A percentile compares a stretch with the other conserved stretches of the same genome.
phyloP scores from a whole-genome alignment of 2,888 invertebrate genomes.

The Cryptus armator region DNA sequence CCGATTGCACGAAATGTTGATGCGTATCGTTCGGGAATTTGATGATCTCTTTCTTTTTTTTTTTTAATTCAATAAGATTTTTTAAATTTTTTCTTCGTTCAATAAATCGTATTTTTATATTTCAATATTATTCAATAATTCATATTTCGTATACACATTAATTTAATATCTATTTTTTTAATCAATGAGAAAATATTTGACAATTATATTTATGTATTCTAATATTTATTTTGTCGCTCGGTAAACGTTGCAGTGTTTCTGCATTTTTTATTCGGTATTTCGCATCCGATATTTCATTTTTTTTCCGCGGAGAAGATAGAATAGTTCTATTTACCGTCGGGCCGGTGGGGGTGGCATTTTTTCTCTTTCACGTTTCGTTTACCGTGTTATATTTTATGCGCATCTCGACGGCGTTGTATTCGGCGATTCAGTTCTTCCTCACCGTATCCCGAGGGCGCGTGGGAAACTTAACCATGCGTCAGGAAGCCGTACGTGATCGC shows the following conservation, averaged over 20 bases:
- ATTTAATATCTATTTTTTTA: constrained; percentile 3
- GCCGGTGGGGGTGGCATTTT: constrained; percentile 25
- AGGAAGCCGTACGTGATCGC: constrained; percentile 78
- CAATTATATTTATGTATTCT: constrained; percentile 8
- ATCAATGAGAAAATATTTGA: constrained; percentile 48
- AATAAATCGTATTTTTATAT: too few relatives aligned
- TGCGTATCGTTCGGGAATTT: constrained; percentile 43
- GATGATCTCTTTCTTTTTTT: constrained; percentile 12
- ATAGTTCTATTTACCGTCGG: constrained; percentile 40
- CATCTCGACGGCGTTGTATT: constrained; percentile 4
- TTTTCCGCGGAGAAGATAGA: constrained; percentile 17
- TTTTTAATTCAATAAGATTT: constrained; percentile 6
- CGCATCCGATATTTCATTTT: constrained; percentile 18
- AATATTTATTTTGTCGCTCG: constrained; percentile 5
- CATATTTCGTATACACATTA: background rate
- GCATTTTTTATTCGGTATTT: constrained; percentile 46
- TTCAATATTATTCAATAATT: too few relatives aligned
- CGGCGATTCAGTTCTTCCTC: constrained; percentile 43
- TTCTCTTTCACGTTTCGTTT: constrained; percentile 48
- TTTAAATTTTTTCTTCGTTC: background rate
- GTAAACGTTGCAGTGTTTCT: constrained; percentile 28
- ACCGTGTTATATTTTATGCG: constrained; percentile 24
- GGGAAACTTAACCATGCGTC: constrained; percentile 78
- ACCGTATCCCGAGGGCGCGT: constrained; percentile 70
- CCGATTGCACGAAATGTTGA: constrained; percentile 57